Conservation (phyloP, 2,113 vertebrate genomes). For the Ptilonorhynchus violaceus region DNA sequence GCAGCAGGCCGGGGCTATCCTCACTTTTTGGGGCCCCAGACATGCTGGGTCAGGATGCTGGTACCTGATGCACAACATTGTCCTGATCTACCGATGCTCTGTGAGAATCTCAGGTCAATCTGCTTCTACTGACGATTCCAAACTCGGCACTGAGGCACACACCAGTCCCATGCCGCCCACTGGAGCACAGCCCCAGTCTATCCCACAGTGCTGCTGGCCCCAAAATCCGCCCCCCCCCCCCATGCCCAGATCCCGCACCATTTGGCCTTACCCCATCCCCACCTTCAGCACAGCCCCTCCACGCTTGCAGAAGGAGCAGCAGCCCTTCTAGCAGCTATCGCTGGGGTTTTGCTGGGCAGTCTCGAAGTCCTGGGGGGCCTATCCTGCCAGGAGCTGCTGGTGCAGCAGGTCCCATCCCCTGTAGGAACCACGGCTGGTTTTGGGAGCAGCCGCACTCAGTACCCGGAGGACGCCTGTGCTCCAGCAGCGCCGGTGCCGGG, state of each 20-base stretch:
- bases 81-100: neutral
- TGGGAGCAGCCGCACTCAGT: rapidly evolving
- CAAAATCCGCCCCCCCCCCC: neutral
- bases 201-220: neutral
- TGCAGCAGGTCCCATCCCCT: rapidly evolving
- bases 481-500: rapidly evolving
- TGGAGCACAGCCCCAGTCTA: neutral
- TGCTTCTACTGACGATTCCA: rapidly evolving
- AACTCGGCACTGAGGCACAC: rapidly evolving
- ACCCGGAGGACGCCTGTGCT: rapidly evolving
- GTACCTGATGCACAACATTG: no score
- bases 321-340: neutral
- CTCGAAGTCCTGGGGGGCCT: no score
- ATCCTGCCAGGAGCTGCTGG: rapidly evolving
- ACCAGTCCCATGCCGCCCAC: rapidly evolving
- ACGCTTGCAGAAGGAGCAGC: rapidly evolving
- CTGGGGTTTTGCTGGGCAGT: neutral
- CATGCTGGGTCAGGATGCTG: rapidly evolving
- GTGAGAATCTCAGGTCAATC: neutral
- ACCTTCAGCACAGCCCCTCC: neutral
- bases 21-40: neutral
- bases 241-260: rapidly evolving
- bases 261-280: neutral
- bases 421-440: rapidly evolving
- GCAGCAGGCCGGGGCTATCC: neutral